phyloP scores from a whole-genome alignment of 1,140 invertebrate species.

The Cephus cinctus region DNA sequence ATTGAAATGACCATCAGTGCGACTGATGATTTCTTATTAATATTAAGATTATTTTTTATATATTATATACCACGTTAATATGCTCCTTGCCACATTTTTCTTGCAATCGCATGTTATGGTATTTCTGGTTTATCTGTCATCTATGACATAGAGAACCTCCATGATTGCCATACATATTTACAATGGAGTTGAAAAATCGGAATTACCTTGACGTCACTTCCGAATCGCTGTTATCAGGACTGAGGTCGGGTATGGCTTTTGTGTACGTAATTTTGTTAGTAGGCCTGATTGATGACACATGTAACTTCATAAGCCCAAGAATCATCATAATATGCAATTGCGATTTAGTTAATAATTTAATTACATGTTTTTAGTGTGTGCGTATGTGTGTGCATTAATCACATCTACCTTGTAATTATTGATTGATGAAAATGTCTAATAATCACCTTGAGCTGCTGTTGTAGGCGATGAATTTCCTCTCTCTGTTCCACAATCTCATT shows the following conservation, averaged over 20 bases:
- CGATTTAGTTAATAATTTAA: constrained; percentile 42
- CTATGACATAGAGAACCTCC: too few relatives aligned
- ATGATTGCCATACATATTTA: too few relatives aligned
- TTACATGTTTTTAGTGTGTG: constrained; percentile 28
- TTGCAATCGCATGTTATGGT: constrained; percentile 30
- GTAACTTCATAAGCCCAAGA: constrained; percentile 30
- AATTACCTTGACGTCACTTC: background rate
- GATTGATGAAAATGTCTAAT: constrained; percentile 10
- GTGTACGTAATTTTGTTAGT: background rate
- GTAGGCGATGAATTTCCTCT: constrained; percentile 52
- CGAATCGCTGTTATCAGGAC: too few relatives aligned
- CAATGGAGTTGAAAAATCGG: background rate
- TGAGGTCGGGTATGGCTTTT: background rate
- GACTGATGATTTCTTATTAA: too few relatives aligned
- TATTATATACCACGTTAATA: too few relatives aligned
- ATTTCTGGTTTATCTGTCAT: too few relatives aligned
- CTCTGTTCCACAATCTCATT: constrained; percentile 49
- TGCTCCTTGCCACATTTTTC: too few relatives aligned
- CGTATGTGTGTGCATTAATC: too few relatives aligned
- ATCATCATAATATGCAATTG: constrained; percentile 41
- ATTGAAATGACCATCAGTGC: constrained; percentile 37
- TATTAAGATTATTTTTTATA: too few relatives aligned
- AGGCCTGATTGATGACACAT: background rate
- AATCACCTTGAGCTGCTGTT: constrained; percentile 50
- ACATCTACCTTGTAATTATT: constrained; percentile 27